Evolutionary conservation across 2,888 invertebrate genomes (phyloP).

Genomic region (Ennomos fuscantarius): DNA sequence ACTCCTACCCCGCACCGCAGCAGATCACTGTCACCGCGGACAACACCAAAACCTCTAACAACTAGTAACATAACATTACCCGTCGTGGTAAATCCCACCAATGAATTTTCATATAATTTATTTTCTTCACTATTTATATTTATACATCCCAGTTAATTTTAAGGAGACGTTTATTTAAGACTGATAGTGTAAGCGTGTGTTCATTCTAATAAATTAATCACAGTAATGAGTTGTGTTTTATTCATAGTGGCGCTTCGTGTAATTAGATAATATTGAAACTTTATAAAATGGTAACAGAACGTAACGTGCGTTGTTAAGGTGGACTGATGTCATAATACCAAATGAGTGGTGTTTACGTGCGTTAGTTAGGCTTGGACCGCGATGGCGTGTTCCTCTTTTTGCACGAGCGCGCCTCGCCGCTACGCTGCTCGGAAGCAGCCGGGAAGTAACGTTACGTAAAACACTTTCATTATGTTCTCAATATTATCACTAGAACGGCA

Average conservation of each 20-base stretch:
- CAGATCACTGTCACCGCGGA: slow-evolving; percentile 58
- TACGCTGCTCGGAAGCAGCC: slow-evolving; percentile 43
- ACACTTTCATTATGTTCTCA: slow-evolving; percentile 71
- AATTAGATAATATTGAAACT: slow-evolving; percentile 20
- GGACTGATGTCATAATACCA: slow-evolving; percentile 37
- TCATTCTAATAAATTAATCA: slow-evolving; percentile 56
- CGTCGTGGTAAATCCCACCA: slow-evolving; percentile 50
- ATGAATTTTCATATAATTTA: slow-evolving; percentile 62
- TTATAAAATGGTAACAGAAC: slow-evolving; percentile 41
- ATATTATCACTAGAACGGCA: slow-evolving; percentile 56
- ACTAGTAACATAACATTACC: slow-evolving; percentile 50
- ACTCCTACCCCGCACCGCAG: slow-evolving; percentile 63
- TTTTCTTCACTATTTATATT: slow-evolving; percentile 61
- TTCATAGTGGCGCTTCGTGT: slow-evolving; percentile 20
- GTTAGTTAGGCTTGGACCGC: slow-evolving; percentile 32
- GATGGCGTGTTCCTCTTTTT: slow-evolving; percentile 45
- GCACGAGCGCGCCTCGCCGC: slow-evolving; percentile 44
- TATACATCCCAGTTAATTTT: slow-evolving; percentile 33
- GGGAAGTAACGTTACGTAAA: slow-evolving; percentile 60
- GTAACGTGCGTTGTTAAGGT: slow-evolving; percentile 38
- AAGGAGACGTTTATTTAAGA: slow-evolving; percentile 55
- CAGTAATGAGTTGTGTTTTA: slow-evolving; percentile 40
- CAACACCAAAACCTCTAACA: slow-evolving; percentile 56
- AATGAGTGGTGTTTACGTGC: slow-evolving; percentile 30
- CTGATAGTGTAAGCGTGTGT: slow-evolving; percentile 69